A percentile compares a stretch with the other conserved stretches of the same genome.
phyloP scores from a whole-genome alignment of 2,797 vertebrate species.

The Phalanger gymnotis region DNA sequence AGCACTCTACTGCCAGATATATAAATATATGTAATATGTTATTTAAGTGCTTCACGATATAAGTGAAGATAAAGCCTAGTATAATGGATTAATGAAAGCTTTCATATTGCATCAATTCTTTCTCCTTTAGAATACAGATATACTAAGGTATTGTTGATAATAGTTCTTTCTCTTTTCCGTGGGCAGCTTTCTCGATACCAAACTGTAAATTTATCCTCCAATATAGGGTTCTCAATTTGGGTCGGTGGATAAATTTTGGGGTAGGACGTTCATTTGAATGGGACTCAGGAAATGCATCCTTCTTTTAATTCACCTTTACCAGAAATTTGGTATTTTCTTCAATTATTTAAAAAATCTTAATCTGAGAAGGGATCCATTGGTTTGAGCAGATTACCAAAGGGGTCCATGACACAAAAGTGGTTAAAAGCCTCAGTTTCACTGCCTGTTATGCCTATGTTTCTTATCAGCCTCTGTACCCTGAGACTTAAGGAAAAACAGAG shows the following conservation, averaged over 20 bases:
- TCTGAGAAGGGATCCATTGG: background rate
- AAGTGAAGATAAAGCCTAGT: background rate
- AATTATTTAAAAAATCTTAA: background rate
- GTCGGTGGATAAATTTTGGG: background rate
- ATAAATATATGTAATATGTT: background rate
- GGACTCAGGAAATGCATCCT: background rate
- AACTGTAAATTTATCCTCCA: background rate
- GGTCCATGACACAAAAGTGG: background rate
- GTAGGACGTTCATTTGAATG: background rate
- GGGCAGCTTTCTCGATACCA: background rate
- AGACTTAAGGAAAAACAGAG: background rate
- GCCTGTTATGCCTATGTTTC: background rate
- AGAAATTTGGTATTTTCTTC: background rate
- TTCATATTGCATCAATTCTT: background rate
- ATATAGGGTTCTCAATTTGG: background rate
- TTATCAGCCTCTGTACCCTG: background rate
- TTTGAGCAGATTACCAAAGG: background rate
- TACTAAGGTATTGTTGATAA: background rate
- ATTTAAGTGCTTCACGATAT: background rate
- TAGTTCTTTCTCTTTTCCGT: background rate
- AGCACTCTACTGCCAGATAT: background rate
- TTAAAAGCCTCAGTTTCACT: background rate
- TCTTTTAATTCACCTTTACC: background rate
- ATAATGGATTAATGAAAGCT: background rate
- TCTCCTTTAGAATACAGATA: background rate